These are phyloP conservation scores for Craniophora ligustri DNA, from an alignment of 2,888 invertebrate species.

Conservation along the genomic window DNA sequence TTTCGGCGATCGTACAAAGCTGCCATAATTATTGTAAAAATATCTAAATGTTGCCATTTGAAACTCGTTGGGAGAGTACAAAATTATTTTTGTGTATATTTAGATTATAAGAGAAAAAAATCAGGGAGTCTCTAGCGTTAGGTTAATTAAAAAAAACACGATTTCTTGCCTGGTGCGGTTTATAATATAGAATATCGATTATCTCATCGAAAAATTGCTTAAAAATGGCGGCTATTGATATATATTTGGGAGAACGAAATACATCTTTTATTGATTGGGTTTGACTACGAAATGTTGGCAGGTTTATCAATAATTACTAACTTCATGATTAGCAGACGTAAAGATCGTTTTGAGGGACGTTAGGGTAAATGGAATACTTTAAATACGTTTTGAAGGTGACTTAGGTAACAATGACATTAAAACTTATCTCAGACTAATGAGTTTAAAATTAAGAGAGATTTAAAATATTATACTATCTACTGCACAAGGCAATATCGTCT, in stretches of 20 bases:
- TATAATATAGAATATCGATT: slow-evolving; percentile 65
- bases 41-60: slow-evolving; percentile 82
- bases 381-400: too few relatives aligned
- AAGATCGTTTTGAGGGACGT: too few relatives aligned
- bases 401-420: too few relatives aligned
- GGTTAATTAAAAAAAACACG: slow-evolving; percentile 70
- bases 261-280: slow-evolving; percentile 54
- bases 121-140: slow-evolving; percentile 86
- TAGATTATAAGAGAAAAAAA: slow-evolving; percentile 85
- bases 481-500: too few relatives aligned
- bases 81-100: slow-evolving; percentile 88
- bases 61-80: slow-evolving; percentile 87
- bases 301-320: neutral
- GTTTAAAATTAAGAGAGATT: too few relatives aligned
- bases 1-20: slow-evolving; percentile 77
- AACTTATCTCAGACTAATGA: too few relatives aligned
- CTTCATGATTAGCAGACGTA: too few relatives aligned
- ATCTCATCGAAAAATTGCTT: slow-evolving; percentile 65
- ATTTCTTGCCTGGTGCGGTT: slow-evolving; percentile 84
- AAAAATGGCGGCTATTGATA: slow-evolving; percentile 46
- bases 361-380: too few relatives aligned
- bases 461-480: too few relatives aligned
- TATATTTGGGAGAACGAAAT: slow-evolving; percentile 56
- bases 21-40: slow-evolving; percentile 79
- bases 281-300: slow-evolving; percentile 38